These are phyloP conservation scores for Denticeps clupeoides DNA, from an alignment of 2,797 vertebrate genomes.

Conservation along the genomic window DNA sequence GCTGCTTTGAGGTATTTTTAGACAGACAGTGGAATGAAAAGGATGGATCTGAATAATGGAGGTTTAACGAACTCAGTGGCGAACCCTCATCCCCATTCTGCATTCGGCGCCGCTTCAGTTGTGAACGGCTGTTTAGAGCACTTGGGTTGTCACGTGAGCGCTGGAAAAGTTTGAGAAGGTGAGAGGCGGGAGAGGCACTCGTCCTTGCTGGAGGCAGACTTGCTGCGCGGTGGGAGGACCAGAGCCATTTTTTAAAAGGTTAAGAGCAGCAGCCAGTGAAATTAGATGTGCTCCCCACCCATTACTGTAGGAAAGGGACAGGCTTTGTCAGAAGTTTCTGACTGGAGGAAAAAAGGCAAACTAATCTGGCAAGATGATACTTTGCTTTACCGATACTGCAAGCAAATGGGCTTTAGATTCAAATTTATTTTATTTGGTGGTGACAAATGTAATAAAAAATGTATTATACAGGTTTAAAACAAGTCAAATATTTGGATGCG, in stretches of 20 bases:
- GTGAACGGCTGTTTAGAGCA: too few species aligned
- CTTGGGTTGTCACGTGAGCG: background rate
- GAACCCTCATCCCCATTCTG: too few species aligned
- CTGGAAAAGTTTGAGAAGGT: constrained; percentile 1
- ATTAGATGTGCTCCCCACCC: constrained; percentile 39
- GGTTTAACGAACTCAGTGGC: constrained; percentile 1
- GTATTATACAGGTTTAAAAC: too few species aligned
- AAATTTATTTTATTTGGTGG: too few species aligned
- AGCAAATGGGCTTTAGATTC: too few species aligned
- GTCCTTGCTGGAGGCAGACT: background rate
- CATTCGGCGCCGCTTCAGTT: too few species aligned
- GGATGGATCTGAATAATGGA: background rate
- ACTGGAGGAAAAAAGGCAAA: too few species aligned
- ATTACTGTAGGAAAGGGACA: constrained; percentile 21
- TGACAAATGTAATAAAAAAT: too few species aligned
- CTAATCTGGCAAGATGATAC: too few species aligned
- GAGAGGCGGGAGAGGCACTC: background rate
- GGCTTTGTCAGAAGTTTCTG: too few species aligned
- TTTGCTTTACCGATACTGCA: too few species aligned
- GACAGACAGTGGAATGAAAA: background rate
- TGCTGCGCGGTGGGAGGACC: background rate
- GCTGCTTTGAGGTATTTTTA: background rate
- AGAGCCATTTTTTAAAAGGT: background rate
- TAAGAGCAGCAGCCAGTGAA: constrained; percentile 36
- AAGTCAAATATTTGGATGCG: too few species aligned